Percentiles rank a stretch among this genome's conserved stretches.
Conservation (phyloP, 2,888 invertebrate species). For the Perdita meconis region DNA sequence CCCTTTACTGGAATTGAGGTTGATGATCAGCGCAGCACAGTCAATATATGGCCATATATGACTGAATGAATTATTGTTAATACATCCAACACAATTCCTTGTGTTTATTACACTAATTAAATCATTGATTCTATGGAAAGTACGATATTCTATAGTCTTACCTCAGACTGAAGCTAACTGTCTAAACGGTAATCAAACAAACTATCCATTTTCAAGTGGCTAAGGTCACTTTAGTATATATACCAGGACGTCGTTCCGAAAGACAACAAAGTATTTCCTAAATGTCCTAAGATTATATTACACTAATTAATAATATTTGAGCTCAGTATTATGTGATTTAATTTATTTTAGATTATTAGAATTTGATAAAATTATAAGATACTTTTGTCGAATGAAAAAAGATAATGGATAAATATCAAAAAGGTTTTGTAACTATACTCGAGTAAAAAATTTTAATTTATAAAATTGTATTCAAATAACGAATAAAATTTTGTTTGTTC, state of each 20-base stretch:
- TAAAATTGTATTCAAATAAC: too few relatives aligned
- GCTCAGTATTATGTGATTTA: too few relatives aligned
- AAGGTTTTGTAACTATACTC: too few relatives aligned
- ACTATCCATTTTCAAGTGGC: constrained; percentile 34
- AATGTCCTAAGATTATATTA: too few relatives aligned
- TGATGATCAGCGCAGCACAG: constrained; percentile 68
- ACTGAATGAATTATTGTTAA: constrained; percentile 12
- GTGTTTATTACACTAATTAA: constrained; percentile 4
- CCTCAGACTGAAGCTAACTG: constrained; percentile 28
- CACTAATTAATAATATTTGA: too few relatives aligned
- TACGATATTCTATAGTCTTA: constrained; percentile 12
- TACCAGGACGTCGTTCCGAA: constrained; percentile 35
- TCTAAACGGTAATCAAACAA: constrained; percentile 26
- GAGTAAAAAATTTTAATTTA: too few relatives aligned
- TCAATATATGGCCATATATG: constrained; percentile 7
- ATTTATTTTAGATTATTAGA: too few relatives aligned
- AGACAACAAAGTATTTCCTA: too few relatives aligned
- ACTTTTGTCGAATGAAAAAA: too few relatives aligned
- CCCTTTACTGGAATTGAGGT: constrained; percentile 55
- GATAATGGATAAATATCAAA: too few relatives aligned
- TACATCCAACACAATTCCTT: neutral
- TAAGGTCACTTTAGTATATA: constrained; percentile 54
- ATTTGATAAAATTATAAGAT: too few relatives aligned
- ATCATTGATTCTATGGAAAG: constrained; percentile 18
- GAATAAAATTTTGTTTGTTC: too few relatives aligned